Evolutionary conservation across 2,797 vertebrate species (phyloP).

Genomic region (Discoglossus pictus): DNA sequence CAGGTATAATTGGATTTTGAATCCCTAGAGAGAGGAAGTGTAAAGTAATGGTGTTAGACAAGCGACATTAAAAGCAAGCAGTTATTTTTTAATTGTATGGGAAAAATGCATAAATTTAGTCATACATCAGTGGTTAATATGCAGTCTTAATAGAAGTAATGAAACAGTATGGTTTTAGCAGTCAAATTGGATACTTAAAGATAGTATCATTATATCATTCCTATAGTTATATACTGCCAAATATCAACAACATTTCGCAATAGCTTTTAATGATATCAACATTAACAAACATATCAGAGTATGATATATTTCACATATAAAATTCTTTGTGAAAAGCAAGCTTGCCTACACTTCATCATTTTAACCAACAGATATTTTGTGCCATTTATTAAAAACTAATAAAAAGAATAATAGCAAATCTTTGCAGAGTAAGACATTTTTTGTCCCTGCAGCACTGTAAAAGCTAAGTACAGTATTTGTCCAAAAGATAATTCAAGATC

Average conservation of each 20-base stretch:
- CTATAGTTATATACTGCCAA: slow-evolving; percentile 57
- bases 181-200: slow-evolving; percentile 58
- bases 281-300: not conserved
- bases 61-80: slow-evolving; percentile 72
- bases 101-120: slow-evolving; percentile 70
- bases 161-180: slow-evolving; percentile 55
- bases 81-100: slow-evolving; percentile 69
- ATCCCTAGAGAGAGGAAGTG: slow-evolving; percentile 67
- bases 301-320: not conserved
- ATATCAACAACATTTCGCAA: slow-evolving; percentile 56
- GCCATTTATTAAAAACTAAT: too few relatives aligned
- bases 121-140: slow-evolving; percentile 69
- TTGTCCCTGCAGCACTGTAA: too few relatives aligned
- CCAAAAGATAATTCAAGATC: too few relatives aligned
- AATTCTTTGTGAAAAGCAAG: not conserved
- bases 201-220: slow-evolving; percentile 17
- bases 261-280: slow-evolving; percentile 43
- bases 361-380: too few relatives aligned
- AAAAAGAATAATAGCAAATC: too few relatives aligned
- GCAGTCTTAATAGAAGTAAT: slow-evolving; percentile 65
- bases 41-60: slow-evolving; percentile 59
- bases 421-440: too few relatives aligned
- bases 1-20: slow-evolving; percentile 77
- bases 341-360: not conserved
- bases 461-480: too few relatives aligned